phyloP scores from a whole-genome alignment of 2,113 vertebrate species.

The Podarcis raffonei region DNA sequence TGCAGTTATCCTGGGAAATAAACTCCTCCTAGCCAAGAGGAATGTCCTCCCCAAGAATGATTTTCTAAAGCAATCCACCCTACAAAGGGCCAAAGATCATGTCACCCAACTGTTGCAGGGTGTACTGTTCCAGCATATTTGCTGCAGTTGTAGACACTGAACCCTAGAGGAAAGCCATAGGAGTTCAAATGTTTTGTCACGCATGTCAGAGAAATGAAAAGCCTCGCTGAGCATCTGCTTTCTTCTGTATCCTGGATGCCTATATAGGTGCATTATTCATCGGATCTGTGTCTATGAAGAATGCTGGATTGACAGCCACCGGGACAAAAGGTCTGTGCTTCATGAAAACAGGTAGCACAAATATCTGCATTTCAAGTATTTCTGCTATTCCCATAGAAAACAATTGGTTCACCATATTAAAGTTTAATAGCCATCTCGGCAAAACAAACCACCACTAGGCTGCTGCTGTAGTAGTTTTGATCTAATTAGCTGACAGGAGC shows the following conservation, averaged over 20 bases:
- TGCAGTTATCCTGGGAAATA: constrained; percentile 42
- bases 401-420: constrained; percentile 5
- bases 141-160: constrained; percentile 54
- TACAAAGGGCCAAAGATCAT: constrained; percentile 59
- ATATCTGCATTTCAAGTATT: constrained; percentile 53
- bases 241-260: constrained; percentile 73
- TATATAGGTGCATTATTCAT: constrained; percentile 72
- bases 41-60: constrained; percentile 55
- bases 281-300: constrained; percentile 66
- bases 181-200: constrained; percentile 48
- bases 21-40: constrained; percentile 56
- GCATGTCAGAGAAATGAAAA: constrained; percentile 69
- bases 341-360: constrained; percentile 36
- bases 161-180: constrained; percentile 54
- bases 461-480: background rate
- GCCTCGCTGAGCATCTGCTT: constrained; percentile 68
- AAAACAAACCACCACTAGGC: background rate
- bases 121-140: constrained; percentile 60
- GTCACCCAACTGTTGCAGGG: constrained; percentile 35
- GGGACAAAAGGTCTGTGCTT: constrained; percentile 63
- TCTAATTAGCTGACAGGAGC: background rate
- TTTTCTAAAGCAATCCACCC: constrained; percentile 43
- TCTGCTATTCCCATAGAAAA: background rate
- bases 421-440: background rate
- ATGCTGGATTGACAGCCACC: constrained; percentile 58